Conservation (phyloP, 2,888 invertebrate genomes). For the Euzetes globulus region DNA sequence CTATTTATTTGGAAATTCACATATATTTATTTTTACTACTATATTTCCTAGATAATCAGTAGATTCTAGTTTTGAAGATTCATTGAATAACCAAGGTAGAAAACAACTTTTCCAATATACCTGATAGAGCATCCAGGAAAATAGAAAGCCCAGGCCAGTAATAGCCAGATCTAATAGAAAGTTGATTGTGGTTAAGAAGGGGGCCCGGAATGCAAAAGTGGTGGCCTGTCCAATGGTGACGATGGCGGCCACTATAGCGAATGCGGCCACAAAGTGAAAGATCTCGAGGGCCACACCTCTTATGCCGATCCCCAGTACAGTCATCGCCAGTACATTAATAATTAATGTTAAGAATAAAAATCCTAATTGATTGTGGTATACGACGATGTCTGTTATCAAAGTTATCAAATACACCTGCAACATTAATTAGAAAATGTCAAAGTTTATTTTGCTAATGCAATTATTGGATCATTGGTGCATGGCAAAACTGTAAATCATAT, state of each 20-base stretch:
- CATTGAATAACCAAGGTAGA: too few species aligned
- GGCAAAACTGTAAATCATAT: neutral
- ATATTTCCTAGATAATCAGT: too few species aligned
- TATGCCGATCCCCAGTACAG: neutral
- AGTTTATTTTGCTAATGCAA: too few species aligned
- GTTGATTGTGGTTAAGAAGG: neutral
- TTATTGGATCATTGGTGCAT: neutral
- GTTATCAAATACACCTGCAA: neutral
- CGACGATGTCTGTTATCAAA: neutral
- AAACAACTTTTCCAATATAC: too few species aligned
- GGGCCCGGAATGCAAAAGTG: neutral
- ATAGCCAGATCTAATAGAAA: neutral
- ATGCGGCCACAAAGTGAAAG: constrained; percentile 4
- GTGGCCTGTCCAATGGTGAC: constrained; percentile 1
- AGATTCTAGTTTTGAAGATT: too few species aligned
- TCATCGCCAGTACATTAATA: neutral
- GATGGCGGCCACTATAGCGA: neutral
- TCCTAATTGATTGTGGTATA: neutral
- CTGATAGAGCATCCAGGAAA: constrained; percentile 9
- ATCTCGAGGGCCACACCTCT: constrained; percentile 3
- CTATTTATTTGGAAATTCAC: too few species aligned
- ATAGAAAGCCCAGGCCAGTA: neutral
- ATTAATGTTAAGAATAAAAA: neutral
- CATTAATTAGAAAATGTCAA: neutral
- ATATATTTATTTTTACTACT: too few species aligned